These are phyloP conservation scores for Acestrorhynchus altus DNA, from an alignment of 2,797 vertebrate genomes.

Conservation along the genomic window DNA sequence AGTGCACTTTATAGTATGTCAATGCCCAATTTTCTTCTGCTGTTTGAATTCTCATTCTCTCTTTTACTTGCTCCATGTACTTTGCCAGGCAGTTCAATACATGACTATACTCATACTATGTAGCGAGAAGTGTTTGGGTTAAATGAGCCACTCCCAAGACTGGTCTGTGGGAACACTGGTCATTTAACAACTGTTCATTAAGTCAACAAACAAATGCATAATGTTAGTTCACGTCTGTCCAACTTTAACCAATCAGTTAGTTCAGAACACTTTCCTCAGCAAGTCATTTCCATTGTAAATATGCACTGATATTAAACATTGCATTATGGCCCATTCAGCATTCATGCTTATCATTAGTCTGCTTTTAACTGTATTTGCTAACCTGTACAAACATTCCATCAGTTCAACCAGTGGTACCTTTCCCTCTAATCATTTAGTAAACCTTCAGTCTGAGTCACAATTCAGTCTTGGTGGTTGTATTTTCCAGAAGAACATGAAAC, in stretches of 20 bases:
- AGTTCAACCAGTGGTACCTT: constrained; percentile 19
- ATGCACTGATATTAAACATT: constrained; percentile 6
- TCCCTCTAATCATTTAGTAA: constrained; percentile 31
- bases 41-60: not conserved
- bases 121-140: not conserved
- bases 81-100: not conserved
- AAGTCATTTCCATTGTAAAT: constrained; percentile 7
- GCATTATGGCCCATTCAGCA: constrained; percentile 19
- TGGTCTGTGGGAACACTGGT: not conserved
- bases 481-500: not conserved
- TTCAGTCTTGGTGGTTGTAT: not conserved
- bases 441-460: not conserved
- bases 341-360: constrained; percentile 30
- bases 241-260: not conserved
- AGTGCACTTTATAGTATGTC: not conserved
- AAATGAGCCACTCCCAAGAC: not conserved
- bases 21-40: not conserved
- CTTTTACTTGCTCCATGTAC: not conserved
- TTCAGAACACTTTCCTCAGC: not conserved
- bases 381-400: constrained; percentile 28
- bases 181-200: not conserved
- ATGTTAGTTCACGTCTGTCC: not conserved
- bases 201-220: constrained; percentile 12
- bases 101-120: not conserved
- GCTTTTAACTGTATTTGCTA: constrained; percentile 32